Evolutionary conservation across 2,113 vertebrate genomes (phyloP).

Genomic region (Naja naja): DNA sequence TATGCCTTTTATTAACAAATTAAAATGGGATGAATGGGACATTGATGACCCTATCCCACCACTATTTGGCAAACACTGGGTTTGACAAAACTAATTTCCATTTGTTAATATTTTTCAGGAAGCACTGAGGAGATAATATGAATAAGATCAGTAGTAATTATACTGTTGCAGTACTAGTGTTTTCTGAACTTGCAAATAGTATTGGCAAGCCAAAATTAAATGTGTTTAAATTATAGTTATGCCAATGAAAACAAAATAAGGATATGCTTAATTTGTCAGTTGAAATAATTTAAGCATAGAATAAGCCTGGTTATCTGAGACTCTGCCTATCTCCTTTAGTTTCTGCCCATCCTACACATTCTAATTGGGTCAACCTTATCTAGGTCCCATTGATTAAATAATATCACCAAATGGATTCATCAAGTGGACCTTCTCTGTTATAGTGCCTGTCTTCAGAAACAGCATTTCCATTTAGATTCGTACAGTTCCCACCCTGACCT

Average conservation of each 20-base stretch:
- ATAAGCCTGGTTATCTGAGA: neutral
- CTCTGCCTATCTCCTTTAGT: neutral
- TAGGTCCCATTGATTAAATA: neutral
- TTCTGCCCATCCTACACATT: neutral
- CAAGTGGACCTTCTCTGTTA: neutral
- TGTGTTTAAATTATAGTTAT: neutral
- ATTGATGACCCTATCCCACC: slow-evolving; percentile 4
- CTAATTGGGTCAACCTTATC: neutral
- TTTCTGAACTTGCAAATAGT: neutral
- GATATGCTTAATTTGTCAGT: neutral
- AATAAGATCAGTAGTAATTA: neutral
- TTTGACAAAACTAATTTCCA: slow-evolving; percentile 1
- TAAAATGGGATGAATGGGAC: neutral
- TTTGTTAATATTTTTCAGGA: slow-evolving; percentile 15
- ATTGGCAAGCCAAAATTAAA: neutral
- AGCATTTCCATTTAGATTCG: neutral
- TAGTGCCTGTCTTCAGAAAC: neutral
- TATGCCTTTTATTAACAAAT: neutral
- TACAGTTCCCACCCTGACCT: neutral
- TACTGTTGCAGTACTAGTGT: neutral
- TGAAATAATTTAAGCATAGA: neutral
- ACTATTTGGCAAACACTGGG: slow-evolving; percentile 9
- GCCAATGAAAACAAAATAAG: neutral
- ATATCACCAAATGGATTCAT: neutral
- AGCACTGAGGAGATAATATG: neutral